Conservation (phyloP, 1,140 invertebrate genomes). For the Tetramorium simillimum region DNA sequence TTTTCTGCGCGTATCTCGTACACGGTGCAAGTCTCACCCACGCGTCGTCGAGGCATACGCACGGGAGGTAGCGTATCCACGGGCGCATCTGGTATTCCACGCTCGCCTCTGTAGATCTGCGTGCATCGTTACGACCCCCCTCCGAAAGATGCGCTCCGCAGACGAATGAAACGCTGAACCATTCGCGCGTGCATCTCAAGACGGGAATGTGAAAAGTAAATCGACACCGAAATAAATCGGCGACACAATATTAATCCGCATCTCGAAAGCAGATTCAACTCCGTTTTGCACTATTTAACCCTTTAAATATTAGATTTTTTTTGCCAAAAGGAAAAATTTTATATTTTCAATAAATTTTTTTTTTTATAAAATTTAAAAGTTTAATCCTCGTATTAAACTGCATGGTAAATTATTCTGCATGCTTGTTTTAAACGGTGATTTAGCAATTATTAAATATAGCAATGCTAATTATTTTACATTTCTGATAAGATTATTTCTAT, state of each 20-base stretch:
- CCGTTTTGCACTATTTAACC: neutral
- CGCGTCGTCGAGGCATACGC: slow-evolving; percentile 6
- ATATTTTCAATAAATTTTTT: too few relatives aligned
- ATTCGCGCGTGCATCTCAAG: neutral
- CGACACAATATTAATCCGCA: neutral
- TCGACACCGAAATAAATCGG: neutral
- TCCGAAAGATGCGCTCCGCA: neutral
- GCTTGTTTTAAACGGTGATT: too few relatives aligned
- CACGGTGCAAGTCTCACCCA: slow-evolving; percentile 23
- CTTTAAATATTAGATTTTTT: too few relatives aligned
- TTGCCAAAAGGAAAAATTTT: too few relatives aligned
- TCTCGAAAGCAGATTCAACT: neutral
- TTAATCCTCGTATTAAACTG: too few relatives aligned
- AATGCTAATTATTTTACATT: too few relatives aligned
- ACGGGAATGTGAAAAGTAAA: neutral
- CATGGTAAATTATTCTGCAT: too few relatives aligned
- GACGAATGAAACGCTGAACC: neutral
- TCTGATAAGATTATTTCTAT: too few relatives aligned
- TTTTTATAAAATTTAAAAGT: too few relatives aligned
- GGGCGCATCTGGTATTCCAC: slow-evolving; percentile 31
- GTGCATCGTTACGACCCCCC: neutral
- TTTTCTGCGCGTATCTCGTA: slow-evolving; percentile 38
- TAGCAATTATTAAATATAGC: too few relatives aligned
- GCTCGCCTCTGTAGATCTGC: neutral
- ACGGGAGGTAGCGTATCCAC: slow-evolving; percentile 16